Evolutionary conservation across 1,140 invertebrate species (phyloP).

Genomic region (Leptopilina boulardi): DNA sequence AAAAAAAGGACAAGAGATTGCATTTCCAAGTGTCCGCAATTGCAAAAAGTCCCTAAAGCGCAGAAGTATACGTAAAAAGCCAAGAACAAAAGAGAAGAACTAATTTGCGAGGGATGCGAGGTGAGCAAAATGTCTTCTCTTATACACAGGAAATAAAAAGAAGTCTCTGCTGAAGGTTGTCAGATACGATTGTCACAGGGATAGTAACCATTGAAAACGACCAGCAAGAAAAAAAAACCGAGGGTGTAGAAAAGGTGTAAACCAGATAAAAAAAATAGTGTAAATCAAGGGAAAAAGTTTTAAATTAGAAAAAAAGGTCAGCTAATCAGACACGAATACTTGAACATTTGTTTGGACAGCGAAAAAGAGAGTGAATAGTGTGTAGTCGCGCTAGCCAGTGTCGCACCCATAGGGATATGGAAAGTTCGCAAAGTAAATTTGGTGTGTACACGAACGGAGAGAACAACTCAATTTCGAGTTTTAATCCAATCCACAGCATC

Average conservation of each 20-base stretch:
- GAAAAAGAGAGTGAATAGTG: conserved; percentile 7
- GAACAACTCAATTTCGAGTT: conserved; percentile 71
- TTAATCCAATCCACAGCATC: conserved; percentile 65
- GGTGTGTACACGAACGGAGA: conserved; percentile 50
- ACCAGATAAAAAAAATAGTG: conserved; percentile 7
- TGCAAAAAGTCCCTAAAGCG: conserved; percentile 44
- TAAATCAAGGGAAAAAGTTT: background rate
- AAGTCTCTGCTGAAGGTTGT: background rate
- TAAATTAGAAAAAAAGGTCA: conserved; percentile 16
- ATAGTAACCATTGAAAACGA: background rate
- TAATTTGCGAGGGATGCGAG: background rate
- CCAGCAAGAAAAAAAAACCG: background rate
- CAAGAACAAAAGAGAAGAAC: background rate
- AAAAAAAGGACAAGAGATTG: conserved; percentile 41
- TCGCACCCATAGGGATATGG: conserved; percentile 57
- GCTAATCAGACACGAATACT: conserved; percentile 23
- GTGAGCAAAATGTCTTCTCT: background rate
- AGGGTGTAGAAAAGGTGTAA: background rate
- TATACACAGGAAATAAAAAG: background rate
- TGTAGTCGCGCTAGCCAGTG: conserved; percentile 42
- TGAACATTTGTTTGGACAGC: conserved; percentile 21
- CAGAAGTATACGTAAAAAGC: background rate
- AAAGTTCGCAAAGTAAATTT: conserved; percentile 72
- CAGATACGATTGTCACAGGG: background rate
- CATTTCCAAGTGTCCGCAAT: conserved; percentile 43